Evolutionary conservation across 2,113 vertebrate species (phyloP), one percentile per base, ranked within the genome.

Genomic region (Ptilonorhynchus violaceus): DNA sequence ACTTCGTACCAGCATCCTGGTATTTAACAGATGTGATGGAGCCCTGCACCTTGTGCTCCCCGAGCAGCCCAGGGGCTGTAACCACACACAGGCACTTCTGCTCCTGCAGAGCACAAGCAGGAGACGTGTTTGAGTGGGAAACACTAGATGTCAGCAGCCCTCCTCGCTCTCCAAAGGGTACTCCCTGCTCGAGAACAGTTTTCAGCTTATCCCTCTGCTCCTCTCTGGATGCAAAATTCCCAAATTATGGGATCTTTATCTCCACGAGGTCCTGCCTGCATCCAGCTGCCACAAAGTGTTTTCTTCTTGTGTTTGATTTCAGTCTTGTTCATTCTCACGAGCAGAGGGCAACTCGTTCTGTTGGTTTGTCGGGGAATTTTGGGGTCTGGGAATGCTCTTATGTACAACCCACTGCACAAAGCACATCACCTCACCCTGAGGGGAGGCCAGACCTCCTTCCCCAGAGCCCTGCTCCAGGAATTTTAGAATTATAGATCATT

Each of bases 71-170:
- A 5, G 33, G 39, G 66, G 17, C 64, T 75, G 44, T 9, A 42
- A 60, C 24, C 21, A 37, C 23, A 21, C 9, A 5, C 69, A 73
- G 60, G 13, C 22, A 30, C 7, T 60, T 52, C 33, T 67, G 52
- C 80, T 73, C 22, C 59, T 30, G 12, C 5, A 11, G 19, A 73
- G 20, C 8, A 23, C 1, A 2, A 42, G 41, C n/a, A 50, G 41
- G 25, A 1, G 16, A 72, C 39, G 27, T 42, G 22, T 75, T 56
- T 15, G 47, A 58, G 62, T 1, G 77, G 49, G 50, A 85, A 69
- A 93, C 96, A 93, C 74, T 91, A 93, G 85, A 74, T 88, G 75
- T 94, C 96, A 96, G 92, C 83, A 93, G 78, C 31, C 41, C 66
- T 88, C 86, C 63, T 92, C 5, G 1, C 60, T 76, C 66, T 46